Conservation (phyloP, 2,113 vertebrate species). For the Toxotes chatareus region DNA sequence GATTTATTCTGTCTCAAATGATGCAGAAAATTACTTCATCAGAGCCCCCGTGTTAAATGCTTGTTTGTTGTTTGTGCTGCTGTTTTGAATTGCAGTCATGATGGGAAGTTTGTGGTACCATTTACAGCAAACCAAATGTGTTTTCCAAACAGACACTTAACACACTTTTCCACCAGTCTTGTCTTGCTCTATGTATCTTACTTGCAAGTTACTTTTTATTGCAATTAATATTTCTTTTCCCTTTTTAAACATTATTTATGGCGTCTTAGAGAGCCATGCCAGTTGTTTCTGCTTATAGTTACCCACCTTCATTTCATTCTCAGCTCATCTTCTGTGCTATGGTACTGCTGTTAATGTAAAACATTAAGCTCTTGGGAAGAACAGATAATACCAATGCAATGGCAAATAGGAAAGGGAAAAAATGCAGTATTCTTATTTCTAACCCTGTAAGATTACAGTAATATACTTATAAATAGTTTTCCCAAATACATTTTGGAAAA, state of each 20-base stretch:
- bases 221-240: no score
- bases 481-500: not conserved
- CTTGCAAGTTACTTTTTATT: no score
- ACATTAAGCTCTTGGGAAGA: not conserved
- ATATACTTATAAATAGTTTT: not conserved
- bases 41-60: constrained; percentile 59
- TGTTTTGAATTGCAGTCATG: constrained; percentile 55
- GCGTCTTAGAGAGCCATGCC: not conserved
- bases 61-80: constrained; percentile 60
- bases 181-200: not conserved
- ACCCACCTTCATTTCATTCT: not conserved
- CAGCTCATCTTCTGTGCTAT: not conserved
- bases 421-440: not conserved
- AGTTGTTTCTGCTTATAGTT: not conserved
- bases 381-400: not conserved
- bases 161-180: no score
- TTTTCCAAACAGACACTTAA: not conserved
- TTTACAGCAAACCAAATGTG: constrained; percentile 11
- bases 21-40: constrained; percentile 76
- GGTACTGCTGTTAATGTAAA: not conserved
- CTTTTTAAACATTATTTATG: not conserved
- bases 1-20: constrained; percentile 67
- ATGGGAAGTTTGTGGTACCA: constrained; percentile 23
- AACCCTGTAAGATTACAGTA: not conserved
- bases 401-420: not conserved